phyloP scores from a whole-genome alignment of 2,797 vertebrate genomes.

The Antrozous pallidus region DNA sequence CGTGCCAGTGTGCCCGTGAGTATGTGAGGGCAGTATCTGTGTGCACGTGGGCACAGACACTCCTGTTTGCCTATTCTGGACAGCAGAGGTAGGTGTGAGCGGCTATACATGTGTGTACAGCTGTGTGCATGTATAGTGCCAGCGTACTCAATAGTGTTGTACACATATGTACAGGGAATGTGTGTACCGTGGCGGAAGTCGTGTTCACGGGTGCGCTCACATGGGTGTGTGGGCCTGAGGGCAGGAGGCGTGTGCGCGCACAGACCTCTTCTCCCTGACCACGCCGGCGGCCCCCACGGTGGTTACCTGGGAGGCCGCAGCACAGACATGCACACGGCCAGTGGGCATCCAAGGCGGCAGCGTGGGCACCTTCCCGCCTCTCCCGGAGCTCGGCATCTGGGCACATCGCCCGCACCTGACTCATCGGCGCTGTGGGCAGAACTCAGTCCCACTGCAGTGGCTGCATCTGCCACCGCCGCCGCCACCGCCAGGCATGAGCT shows the following conservation, averaged over 20 bases:
- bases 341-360: background rate
- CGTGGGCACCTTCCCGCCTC: background rate
- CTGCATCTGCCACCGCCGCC: background rate
- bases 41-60: background rate
- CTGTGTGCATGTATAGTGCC: background rate
- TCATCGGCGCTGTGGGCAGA: background rate
- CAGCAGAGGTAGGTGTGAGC: background rate
- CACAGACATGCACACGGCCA: background rate
- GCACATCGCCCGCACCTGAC: background rate
- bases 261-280: background rate
- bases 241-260: background rate
- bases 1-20: fast-evolving
- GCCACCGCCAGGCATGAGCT: background rate
- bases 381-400: background rate
- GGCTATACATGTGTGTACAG: fast-evolving
- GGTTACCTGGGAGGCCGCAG: background rate
- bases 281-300: background rate
- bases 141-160: fast-evolving
- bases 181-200: background rate
- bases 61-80: background rate
- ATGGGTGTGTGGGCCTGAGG: background rate
- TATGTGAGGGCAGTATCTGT: background rate
- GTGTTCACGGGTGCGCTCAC: background rate
- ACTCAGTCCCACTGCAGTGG: background rate
- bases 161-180: background rate